Percentiles rank a stretch among this genome's conserved stretches.
Evolutionary conservation across 2,888 invertebrate species (phyloP).

Genomic region (Phyto melanocephala): DNA sequence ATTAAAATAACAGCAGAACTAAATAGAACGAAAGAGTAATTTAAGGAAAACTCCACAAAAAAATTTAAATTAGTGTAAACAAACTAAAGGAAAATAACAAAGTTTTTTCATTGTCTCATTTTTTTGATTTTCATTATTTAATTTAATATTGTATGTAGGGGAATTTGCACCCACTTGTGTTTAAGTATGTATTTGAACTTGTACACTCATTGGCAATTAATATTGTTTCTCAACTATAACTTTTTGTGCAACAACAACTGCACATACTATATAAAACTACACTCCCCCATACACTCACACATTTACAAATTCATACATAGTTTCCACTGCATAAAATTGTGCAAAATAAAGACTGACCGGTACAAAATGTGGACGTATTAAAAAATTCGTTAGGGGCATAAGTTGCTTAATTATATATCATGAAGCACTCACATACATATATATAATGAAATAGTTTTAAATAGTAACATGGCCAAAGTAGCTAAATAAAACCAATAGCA

Average conservation of each 20-base stretch:
- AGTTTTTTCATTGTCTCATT: neutral
- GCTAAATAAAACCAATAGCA: no score
- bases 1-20: neutral
- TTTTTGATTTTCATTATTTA: slow-evolving; percentile 26
- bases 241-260: slow-evolving; percentile 2
- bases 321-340: neutral
- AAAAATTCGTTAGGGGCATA: no score
- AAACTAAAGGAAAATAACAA: neutral
- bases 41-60: neutral
- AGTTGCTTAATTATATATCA: no score
- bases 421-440: no score
- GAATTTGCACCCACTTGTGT: slow-evolving; percentile 13
- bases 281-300: neutral
- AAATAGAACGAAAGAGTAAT: slow-evolving; percentile 3
- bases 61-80: slow-evolving; percentile 24
- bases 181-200: slow-evolving; percentile 60
- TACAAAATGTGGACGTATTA: no score
- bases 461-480: no score
- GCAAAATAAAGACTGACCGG: no score
- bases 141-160: slow-evolving; percentile 2
- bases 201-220: slow-evolving; percentile 65
- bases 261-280: neutral
- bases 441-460: no score
- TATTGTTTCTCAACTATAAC: slow-evolving; percentile 42
- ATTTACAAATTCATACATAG: neutral